These are phyloP conservation scores for Loxodonta africana DNA, from an alignment of 2,113 vertebrate genomes.

Conservation along the genomic window DNA sequence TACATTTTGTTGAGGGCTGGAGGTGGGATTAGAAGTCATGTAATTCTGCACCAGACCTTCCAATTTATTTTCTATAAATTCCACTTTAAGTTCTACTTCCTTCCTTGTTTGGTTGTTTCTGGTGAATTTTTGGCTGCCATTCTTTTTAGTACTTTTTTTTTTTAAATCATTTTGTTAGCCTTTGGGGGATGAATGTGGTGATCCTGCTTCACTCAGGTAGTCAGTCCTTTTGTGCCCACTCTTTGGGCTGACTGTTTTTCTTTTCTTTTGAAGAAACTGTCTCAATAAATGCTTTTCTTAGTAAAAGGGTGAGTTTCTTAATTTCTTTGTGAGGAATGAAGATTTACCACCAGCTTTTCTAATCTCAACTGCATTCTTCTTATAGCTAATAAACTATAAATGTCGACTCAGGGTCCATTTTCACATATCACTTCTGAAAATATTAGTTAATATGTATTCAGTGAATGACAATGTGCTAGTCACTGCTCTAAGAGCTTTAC, in stretches of 20 bases:
- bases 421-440: background rate
- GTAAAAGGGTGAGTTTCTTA: slow-evolving; percentile 16
- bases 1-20: background rate
- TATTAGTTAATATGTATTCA: slow-evolving; percentile 52
- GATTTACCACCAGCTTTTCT: slow-evolving; percentile 44
- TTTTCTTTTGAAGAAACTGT: slow-evolving; percentile 39
- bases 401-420: slow-evolving; percentile 14
- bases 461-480: background rate
- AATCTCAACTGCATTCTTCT: slow-evolving; percentile 52
- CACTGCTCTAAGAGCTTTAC: no score
- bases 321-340: slow-evolving; percentile 52
- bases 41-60: background rate
- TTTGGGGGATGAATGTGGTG: background rate
- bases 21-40: background rate
- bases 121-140: background rate
- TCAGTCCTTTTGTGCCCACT: background rate
- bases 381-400: slow-evolving; percentile 7
- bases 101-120: background rate
- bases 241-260: background rate
- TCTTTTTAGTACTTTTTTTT: background rate
- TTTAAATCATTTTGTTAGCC: background rate
- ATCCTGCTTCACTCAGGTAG: background rate
- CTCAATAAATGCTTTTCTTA: slow-evolving; percentile 16
- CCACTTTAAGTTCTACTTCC: background rate
- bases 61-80: background rate